phyloP scores from a whole-genome alignment of 2,888 invertebrate species.

The Acleris literana region DNA sequence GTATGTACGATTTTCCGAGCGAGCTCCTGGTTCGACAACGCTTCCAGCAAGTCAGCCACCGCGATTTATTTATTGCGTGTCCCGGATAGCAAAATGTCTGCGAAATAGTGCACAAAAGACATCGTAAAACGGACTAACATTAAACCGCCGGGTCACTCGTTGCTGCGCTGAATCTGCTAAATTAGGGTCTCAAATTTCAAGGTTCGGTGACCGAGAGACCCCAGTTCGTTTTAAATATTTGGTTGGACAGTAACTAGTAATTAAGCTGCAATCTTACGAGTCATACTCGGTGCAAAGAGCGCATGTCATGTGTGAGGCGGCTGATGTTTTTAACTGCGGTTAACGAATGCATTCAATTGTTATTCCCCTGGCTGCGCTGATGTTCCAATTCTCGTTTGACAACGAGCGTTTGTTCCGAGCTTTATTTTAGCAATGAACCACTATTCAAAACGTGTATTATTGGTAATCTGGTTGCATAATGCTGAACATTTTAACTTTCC shows the following conservation, averaged over 20 bases:
- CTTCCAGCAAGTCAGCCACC: slow-evolving; percentile 51
- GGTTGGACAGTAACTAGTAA: background rate
- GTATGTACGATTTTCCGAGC: background rate
- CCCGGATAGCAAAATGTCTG: slow-evolving; percentile 39
- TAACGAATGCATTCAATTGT: slow-evolving; percentile 4
- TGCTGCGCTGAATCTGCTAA: slow-evolving; percentile 22
- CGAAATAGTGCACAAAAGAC: slow-evolving; percentile 40
- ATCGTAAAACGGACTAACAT: slow-evolving; percentile 34
- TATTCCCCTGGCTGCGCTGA: background rate
- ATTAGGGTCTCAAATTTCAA: slow-evolving; percentile 10
- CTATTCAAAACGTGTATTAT: slow-evolving; percentile 13
- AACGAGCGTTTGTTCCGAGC: slow-evolving; percentile 14
- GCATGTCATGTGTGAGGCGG: no score
- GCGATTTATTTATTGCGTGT: slow-evolving; percentile 47
- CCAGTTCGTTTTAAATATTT: background rate
- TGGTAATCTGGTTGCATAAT: slow-evolving; percentile 2
- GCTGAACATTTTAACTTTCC: background rate
- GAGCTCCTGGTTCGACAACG: slow-evolving; percentile 26
- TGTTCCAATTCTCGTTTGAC: slow-evolving; percentile 4
- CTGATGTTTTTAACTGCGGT: slow-evolving; percentile 2
- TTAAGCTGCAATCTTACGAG: background rate
- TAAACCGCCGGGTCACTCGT: slow-evolving; percentile 28
- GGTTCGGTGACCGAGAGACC: background rate
- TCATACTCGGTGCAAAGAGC: no score
- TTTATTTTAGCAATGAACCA: slow-evolving; percentile 16